These are phyloP conservation scores for Brachyptera putata DNA, from an alignment of 2,888 invertebrate species.

Conservation along the genomic window DNA sequence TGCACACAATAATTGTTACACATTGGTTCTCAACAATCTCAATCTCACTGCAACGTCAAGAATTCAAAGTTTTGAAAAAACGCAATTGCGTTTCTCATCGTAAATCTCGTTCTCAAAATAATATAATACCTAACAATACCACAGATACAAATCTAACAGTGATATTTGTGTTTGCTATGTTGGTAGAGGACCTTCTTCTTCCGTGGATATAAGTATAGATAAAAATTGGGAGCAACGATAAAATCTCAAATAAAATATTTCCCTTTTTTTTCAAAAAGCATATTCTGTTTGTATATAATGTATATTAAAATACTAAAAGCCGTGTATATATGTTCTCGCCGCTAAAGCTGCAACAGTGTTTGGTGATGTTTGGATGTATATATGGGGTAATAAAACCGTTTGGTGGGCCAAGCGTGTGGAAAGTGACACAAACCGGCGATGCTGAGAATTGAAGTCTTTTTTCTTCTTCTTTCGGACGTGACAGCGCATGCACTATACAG, in stretches of 20 bases:
- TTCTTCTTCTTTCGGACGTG: not conserved
- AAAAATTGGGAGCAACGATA: not conserved
- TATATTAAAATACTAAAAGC: not conserved
- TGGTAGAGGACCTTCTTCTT: no score
- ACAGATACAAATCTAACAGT: no score
- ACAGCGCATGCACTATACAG: not conserved
- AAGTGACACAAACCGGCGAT: constrained; percentile 28
- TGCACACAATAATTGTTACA: no score
- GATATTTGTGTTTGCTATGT: no score
- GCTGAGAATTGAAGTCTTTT: no score
- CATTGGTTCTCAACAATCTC: no score
- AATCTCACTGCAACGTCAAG: no score
- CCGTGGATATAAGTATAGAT: no score
- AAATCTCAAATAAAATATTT: not conserved
- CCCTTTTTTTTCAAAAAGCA: not conserved
- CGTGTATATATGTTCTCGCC: not conserved
- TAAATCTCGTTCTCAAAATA: no score
- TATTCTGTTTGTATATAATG: constrained; percentile 1
- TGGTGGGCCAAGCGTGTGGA: constrained; percentile 17
- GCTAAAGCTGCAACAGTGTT: not conserved
- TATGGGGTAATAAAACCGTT: not conserved
- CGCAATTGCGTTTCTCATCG: no score
- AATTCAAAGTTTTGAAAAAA: no score
- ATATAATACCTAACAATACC: no score
- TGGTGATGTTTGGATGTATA: not conserved